Evolutionary conservation across 2,113 vertebrate genomes (phyloP).

Genomic region (Falcunculus frontatus): DNA sequence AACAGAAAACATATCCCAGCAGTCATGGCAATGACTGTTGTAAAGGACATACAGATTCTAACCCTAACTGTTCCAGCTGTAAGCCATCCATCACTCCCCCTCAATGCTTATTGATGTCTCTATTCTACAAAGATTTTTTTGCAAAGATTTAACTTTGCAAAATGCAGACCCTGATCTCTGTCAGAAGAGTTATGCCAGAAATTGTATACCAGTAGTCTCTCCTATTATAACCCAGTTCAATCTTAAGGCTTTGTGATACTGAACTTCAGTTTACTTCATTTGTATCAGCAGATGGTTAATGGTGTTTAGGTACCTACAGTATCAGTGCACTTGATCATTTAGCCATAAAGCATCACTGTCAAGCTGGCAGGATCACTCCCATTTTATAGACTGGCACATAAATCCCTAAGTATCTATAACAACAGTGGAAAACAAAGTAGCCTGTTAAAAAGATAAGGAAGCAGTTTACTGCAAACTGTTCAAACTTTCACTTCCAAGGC

Average conservation of each 20-base stretch:
- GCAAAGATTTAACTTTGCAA: not conserved
- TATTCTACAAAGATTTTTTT: not conserved
- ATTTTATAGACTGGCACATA: constrained; percentile 3
- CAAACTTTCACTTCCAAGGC: not conserved
- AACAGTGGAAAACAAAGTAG: constrained; percentile 3
- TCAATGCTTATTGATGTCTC: not conserved
- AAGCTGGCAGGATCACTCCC: constrained; percentile 21
- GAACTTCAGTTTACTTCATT: not conserved
- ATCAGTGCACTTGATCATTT: constrained; percentile 35
- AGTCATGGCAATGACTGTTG: not conserved
- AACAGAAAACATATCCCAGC: not conserved
- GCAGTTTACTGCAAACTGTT: not conserved
- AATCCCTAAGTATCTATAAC: constrained; percentile 11
- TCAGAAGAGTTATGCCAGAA: not conserved
- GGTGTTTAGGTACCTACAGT: not conserved
- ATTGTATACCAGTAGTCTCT: not conserved
- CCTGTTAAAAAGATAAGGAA: not conserved
- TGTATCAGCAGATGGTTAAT: constrained; percentile 4
- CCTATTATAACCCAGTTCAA: not conserved
- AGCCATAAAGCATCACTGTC: constrained; percentile 13
- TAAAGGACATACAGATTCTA: not conserved
- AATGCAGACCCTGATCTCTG: not conserved
- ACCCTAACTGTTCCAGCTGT: not conserved
- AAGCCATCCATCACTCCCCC: not conserved
- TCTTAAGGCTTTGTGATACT: not conserved